Conservation (phyloP, 2,888 invertebrate species). For the Eristalis intricaria region DNA sequence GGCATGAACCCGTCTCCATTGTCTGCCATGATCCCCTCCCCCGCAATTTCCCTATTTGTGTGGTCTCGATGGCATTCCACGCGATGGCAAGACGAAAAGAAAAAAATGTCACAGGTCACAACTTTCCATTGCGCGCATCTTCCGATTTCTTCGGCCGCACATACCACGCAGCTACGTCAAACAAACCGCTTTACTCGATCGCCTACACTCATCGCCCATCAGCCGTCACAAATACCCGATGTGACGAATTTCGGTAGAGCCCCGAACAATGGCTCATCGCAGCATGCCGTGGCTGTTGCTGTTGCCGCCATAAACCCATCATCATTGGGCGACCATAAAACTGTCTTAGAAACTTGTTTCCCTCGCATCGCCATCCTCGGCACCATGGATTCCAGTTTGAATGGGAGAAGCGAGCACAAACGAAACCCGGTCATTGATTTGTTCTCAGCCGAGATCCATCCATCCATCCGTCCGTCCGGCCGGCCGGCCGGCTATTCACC, state of each 20-base stretch:
- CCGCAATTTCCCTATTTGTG: conserved; percentile 12
- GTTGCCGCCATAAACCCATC: conserved; percentile 45
- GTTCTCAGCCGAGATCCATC: conserved; percentile 33
- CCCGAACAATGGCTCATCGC: conserved; percentile 27
- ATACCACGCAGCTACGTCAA: conserved; percentile 16
- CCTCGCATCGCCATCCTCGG: conserved; percentile 1
- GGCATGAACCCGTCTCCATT: not conserved
- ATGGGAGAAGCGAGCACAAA: conserved; percentile 29
- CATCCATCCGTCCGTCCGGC: not conserved
- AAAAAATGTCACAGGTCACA: conserved; percentile 42
- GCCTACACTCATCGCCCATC: not conserved
- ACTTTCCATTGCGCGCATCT: conserved; percentile 43
- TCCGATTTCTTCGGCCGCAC: conserved; percentile 24
- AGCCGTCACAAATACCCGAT: conserved; percentile 37
- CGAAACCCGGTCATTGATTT: conserved; percentile 55
- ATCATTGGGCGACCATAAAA: conserved; percentile 38
- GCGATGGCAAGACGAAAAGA: not conserved
- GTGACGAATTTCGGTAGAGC: conserved; percentile 35
- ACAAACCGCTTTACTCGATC: conserved; percentile 11
- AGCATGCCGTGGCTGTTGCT: not conserved
- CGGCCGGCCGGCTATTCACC: conserved; percentile 16
- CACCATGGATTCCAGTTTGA: conserved; percentile 39
- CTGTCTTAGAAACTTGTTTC: conserved; percentile 46
- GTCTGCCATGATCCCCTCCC: not conserved
- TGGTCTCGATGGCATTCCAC: conserved; percentile 28